These are phyloP conservation scores for Micropoecilia bifurca DNA, from an alignment of 2,797 vertebrate genomes.

Conservation along the genomic window DNA sequence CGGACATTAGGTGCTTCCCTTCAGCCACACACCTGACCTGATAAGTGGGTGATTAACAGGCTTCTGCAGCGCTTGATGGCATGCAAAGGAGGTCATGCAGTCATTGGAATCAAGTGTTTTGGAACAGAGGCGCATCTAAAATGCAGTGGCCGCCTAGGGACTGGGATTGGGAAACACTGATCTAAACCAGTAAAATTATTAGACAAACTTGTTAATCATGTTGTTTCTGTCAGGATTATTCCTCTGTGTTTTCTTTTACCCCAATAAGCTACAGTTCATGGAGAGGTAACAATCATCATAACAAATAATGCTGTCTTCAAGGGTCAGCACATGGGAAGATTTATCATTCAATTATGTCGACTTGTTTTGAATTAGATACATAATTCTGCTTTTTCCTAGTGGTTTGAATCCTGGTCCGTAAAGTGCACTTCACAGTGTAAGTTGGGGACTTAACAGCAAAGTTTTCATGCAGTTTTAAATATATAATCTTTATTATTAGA, in stretches of 20 bases:
- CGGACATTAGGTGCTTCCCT: too few relatives aligned
- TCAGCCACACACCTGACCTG: too few relatives aligned
- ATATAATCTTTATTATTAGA: neutral
- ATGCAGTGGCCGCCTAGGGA: too few relatives aligned
- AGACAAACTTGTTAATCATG: neutral
- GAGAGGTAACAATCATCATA: slow-evolving; percentile 3
- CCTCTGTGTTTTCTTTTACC: neutral
- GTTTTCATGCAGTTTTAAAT: neutral
- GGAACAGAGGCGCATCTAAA: too few relatives aligned
- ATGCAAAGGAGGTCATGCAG: too few relatives aligned
- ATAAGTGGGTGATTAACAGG: too few relatives aligned
- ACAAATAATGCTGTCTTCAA: slow-evolving; percentile 24
- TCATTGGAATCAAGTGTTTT: too few relatives aligned
- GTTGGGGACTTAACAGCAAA: neutral
- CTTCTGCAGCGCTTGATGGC: too few relatives aligned
- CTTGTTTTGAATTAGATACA: slow-evolving; percentile 12
- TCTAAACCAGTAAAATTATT: neutral
- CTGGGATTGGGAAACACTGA: neutral
- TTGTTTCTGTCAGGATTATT: neutral
- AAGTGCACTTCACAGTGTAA: neutral
- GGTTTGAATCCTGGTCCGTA: neutral
- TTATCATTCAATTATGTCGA: slow-evolving; percentile 26
- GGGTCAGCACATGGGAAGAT: slow-evolving; percentile 56
- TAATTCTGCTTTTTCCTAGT: slow-evolving; percentile 40
- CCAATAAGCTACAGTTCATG: neutral